Percentiles rank a stretch among this genome's conserved stretches.
phyloP scores from a whole-genome alignment of 2,797 vertebrate genomes.

The Tenualosa ilisha region DNA sequence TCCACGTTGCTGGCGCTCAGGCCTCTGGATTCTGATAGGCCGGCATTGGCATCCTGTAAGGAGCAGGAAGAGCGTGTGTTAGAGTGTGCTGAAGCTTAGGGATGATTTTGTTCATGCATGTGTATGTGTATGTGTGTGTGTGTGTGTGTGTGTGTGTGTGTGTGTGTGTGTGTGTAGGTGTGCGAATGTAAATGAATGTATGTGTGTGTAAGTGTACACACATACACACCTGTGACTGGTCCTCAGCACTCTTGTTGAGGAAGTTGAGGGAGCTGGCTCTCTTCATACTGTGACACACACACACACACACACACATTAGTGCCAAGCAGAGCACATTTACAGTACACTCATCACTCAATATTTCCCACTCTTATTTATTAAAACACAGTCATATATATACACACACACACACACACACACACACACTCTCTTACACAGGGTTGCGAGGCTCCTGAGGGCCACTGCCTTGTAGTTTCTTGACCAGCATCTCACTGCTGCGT shows the following conservation, averaged over 20 bases:
- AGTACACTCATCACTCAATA: background rate
- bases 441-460: conserved; percentile 84
- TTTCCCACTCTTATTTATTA: background rate
- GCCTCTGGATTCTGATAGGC: conserved; percentile 82
- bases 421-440: conserved; percentile 71
- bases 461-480: conserved; percentile 88
- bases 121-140: background rate
- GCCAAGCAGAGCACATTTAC: too few species aligned
- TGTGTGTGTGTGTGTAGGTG: background rate
- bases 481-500: conserved; percentile 91
- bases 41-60: conserved; percentile 68
- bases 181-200: background rate
- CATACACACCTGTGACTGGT: conserved; percentile 75
- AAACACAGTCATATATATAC: background rate
- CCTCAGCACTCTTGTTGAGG: conserved; percentile 85
- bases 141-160: too few species aligned
- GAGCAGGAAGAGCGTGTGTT: background rate
- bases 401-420: background rate
- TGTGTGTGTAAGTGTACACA: background rate
- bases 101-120: background rate
- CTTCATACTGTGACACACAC: conserved; percentile 78
- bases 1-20: conserved; percentile 89
- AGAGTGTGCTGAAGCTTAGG: background rate
- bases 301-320: background rate
- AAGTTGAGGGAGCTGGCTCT: conserved; percentile 90